A percentile compares a stretch with the other conserved stretches of the same genome.
Conservation (phyloP, 1,140 invertebrate species). For the Alviniconcha marisindica region DNA sequence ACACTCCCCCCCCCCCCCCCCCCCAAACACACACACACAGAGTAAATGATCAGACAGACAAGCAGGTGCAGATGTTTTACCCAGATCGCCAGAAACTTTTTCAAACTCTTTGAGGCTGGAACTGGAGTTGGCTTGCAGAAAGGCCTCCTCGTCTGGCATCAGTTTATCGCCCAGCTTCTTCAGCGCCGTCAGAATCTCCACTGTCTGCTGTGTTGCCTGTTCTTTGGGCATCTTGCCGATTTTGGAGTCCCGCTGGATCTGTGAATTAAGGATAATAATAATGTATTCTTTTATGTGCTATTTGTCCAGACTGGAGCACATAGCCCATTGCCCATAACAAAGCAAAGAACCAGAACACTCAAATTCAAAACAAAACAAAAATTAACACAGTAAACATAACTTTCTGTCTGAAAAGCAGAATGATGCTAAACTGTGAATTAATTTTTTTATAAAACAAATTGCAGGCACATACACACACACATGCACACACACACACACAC, state of each 20-base stretch:
- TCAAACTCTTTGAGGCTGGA: constrained; percentile 79
- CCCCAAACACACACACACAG: neutral
- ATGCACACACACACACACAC: neutral
- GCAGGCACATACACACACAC: neutral
- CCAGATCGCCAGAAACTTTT: constrained; percentile 77
- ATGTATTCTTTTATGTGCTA: no score
- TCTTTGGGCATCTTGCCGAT: constrained; percentile 75
- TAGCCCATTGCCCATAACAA: no score
- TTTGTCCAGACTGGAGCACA: no score
- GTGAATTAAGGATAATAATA: no score
- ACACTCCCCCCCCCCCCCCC: neutral
- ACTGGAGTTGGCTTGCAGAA: constrained; percentile 79
- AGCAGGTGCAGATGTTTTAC: no score
- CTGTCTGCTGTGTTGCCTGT: constrained; percentile 75
- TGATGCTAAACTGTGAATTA: no score
- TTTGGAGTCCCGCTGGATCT: constrained; percentile 78
- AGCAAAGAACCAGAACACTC: no score
- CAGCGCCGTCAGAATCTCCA: constrained; percentile 83
- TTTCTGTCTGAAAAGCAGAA: no score
- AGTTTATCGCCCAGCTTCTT: constrained; percentile 84
- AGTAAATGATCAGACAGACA: neutral
- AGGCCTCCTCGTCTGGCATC: constrained; percentile 79
- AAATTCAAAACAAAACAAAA: no score
- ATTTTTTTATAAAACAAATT: no score
- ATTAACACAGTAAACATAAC: no score